Conservation (phyloP, 2,113 vertebrate species). For the Hippocampus barbouri region DNA sequence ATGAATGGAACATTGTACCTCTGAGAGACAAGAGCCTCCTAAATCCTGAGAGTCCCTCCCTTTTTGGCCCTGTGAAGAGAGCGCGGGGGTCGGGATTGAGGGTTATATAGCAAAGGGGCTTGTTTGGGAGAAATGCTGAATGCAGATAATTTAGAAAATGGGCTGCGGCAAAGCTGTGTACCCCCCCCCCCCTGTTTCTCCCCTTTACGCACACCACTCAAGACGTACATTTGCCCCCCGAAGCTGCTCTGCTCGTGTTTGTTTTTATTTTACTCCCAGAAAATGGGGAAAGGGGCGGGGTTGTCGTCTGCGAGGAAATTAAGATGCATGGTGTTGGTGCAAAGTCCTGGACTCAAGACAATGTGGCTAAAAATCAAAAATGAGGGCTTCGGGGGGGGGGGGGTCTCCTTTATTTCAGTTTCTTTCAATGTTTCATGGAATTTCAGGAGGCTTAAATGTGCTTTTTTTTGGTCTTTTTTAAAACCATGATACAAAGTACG, state of each 20-base stretch:
- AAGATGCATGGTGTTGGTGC: slow-evolving; percentile 49
- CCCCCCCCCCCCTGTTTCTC: slow-evolving; percentile 8
- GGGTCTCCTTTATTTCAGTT: slow-evolving; percentile 7
- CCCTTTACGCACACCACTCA: slow-evolving; percentile 18
- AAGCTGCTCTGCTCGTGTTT: slow-evolving; percentile 66
- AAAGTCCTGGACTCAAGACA: slow-evolving; percentile 15
- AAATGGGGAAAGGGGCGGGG: slow-evolving; percentile 9
- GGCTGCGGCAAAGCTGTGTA: slow-evolving; percentile 66
- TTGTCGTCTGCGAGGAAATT: slow-evolving; percentile 34
- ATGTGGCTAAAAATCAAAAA: slow-evolving; percentile 17
- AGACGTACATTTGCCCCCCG: slow-evolving; percentile 31
- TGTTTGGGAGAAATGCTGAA: slow-evolving; percentile 59
- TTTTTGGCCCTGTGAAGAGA: slow-evolving; percentile 30
- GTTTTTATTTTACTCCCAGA: slow-evolving; percentile 76
- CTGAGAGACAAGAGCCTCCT: slow-evolving; percentile 56
- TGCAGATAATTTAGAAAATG: slow-evolving; percentile 70
- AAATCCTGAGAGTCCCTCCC: slow-evolving; percentile 53
- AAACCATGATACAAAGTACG: too few relatives aligned
- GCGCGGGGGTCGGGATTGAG: slow-evolving; percentile 1
- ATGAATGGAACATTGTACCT: slow-evolving; percentile 72
- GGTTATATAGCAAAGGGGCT: neutral
- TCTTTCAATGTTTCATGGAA: slow-evolving; percentile 7
- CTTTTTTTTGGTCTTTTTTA: neutral
- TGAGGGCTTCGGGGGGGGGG: neutral
- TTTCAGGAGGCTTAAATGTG: neutral